These are phyloP conservation scores for Thalassophryne amazonica DNA, from an alignment of 2,797 vertebrate species.

Conservation along the genomic window DNA sequence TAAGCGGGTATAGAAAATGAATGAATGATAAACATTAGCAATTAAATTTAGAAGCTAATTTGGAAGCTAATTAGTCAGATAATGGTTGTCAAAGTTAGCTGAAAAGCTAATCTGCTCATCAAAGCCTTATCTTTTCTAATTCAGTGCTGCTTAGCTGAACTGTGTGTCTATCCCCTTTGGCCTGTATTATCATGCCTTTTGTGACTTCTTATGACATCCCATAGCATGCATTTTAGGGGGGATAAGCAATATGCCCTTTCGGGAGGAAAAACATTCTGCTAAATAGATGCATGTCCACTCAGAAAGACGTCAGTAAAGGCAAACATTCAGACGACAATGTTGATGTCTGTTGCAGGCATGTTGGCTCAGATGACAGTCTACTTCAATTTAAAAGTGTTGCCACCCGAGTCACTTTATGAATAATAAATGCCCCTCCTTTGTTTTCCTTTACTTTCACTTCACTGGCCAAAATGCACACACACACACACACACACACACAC, in stretches of 20 bases:
- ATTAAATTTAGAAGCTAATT: too few species aligned
- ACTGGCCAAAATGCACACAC: slow-evolving; percentile 25
- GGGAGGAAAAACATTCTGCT: background rate
- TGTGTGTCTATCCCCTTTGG: too few species aligned
- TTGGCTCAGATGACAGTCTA: slow-evolving; percentile 51
- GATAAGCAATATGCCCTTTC: background rate
- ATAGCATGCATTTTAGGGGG: background rate
- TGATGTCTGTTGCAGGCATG: slow-evolving; percentile 14
- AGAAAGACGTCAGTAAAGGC: background rate
- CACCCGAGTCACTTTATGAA: slow-evolving; percentile 63
- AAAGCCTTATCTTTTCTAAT: too few species aligned
- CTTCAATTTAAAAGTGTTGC: slow-evolving; percentile 30
- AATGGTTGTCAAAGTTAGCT: too few species aligned
- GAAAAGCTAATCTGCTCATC: too few species aligned
- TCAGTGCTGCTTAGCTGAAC: too few species aligned
- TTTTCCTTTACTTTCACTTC: slow-evolving; percentile 58
- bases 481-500: slow-evolving; percentile 6
- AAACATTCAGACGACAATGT: slow-evolving; percentile 16
- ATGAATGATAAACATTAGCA: too few species aligned
- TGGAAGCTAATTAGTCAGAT: too few species aligned
- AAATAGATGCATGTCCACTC: background rate
- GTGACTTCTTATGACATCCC: background rate
- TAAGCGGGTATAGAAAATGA: too few species aligned
- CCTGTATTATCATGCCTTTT: background rate
- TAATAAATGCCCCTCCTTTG: slow-evolving; percentile 57